Evolutionary conservation across 2,797 vertebrate genomes (phyloP).

Genomic region (Halcyon smyrnensis): DNA sequence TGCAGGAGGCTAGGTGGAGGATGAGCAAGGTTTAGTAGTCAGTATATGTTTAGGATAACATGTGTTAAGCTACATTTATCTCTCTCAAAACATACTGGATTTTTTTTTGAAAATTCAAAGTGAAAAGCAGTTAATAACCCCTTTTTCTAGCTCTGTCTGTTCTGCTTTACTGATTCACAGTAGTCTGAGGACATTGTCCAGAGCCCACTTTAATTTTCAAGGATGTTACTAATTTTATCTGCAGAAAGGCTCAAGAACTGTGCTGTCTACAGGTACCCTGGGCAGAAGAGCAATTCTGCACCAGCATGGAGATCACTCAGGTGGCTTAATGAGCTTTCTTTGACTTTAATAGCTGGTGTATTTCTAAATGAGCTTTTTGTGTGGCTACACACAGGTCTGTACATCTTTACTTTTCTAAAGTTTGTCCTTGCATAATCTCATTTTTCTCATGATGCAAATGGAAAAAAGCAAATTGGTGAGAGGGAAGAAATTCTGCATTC

Average conservation of each 20-base stretch:
- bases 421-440: background rate
- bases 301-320: background rate
- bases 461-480: background rate
- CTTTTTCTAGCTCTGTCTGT: background rate
- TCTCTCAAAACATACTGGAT: background rate
- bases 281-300: background rate
- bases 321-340: background rate
- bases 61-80: background rate
- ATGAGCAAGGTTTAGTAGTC: background rate
- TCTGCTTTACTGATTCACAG: conserved; percentile 6
- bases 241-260: background rate
- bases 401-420: background rate
- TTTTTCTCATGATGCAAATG: background rate
- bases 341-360: background rate
- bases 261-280: background rate
- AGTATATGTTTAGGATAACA: conserved; percentile 4
- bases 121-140: background rate
- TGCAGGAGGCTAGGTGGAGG: background rate
- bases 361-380: conserved; percentile 3
- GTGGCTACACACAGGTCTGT: background rate
- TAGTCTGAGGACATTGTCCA: background rate
- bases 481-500: background rate
- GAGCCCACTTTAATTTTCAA: conserved; percentile 25
- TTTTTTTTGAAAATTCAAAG: background rate
- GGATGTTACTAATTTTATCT: conserved; percentile 5